phyloP scores from a whole-genome alignment of 2,797 vertebrate genomes.

The Ambastaia sidthimunki region DNA sequence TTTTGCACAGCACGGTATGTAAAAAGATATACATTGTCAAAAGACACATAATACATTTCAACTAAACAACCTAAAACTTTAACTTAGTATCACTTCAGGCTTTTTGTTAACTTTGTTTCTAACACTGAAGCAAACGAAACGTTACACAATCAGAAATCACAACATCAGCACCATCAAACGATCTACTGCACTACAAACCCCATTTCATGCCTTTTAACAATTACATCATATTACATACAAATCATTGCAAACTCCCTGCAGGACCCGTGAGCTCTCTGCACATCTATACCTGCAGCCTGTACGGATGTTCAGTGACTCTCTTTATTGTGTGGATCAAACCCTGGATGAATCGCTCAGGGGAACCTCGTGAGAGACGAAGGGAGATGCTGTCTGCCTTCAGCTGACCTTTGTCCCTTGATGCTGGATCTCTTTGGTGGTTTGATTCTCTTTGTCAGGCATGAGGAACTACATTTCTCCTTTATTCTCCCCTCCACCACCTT shows the following conservation, averaged over 20 bases:
- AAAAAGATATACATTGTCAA: too few species aligned
- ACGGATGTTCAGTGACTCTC: slow-evolving; percentile 10
- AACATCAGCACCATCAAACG: not conserved
- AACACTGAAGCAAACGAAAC: not conserved
- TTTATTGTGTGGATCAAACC: slow-evolving; percentile 43
- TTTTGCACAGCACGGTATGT: too few species aligned
- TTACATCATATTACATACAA: not conserved
- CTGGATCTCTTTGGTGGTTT: slow-evolving; percentile 33
- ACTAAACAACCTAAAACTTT: not conserved
- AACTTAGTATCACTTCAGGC: not conserved
- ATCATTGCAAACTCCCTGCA: not conserved
- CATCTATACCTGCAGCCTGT: slow-evolving; percentile 21
- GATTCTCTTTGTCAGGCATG: slow-evolving; percentile 24
- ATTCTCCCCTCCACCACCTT: slow-evolving; percentile 1
- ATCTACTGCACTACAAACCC: not conserved
- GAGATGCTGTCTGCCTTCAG: slow-evolving; percentile 35
- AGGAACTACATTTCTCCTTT: slow-evolving; percentile 10
- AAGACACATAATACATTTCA: too few species aligned
- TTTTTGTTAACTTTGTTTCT: not conserved
- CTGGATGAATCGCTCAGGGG: slow-evolving; percentile 2
- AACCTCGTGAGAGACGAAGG: slow-evolving; percentile 5
- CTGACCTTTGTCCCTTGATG: slow-evolving; percentile 30
- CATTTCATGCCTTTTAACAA: not conserved
- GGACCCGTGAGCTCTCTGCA: not conserved
- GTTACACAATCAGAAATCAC: not conserved